Conservation (phyloP, 2,888 invertebrate species). For the Suillia variegata region DNA sequence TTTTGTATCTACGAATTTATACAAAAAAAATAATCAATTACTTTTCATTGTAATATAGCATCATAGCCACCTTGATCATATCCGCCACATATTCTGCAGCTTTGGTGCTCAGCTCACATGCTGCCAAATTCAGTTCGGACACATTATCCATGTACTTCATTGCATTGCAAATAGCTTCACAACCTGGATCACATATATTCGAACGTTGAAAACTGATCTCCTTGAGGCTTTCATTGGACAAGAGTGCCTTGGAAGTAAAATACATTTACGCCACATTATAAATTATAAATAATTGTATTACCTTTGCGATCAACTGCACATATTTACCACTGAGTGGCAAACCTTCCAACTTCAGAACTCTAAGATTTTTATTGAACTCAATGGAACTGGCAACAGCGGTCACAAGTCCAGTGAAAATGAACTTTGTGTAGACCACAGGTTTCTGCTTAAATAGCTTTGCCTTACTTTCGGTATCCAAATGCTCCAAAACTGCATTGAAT, state of each 20-base stretch:
- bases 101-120: constrained; percentile 69
- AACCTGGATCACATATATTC: constrained; percentile 73
- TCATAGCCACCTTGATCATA: constrained; percentile 65
- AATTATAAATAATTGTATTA: constrained; percentile 34
- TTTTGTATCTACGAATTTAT: constrained; percentile 71
- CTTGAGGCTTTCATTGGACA: constrained; percentile 69
- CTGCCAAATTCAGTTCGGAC: constrained; percentile 70
- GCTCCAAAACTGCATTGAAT: too few relatives aligned
- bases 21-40: too few relatives aligned
- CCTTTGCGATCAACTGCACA: constrained; percentile 68
- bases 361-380: constrained; percentile 68
- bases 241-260: constrained; percentile 64
- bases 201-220: constrained; percentile 73
- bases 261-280: too few relatives aligned
- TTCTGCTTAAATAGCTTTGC: constrained; percentile 69
- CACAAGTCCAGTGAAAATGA: constrained; percentile 70
- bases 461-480: constrained; percentile 66
- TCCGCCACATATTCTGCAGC: constrained; percentile 72
- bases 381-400: constrained; percentile 71
- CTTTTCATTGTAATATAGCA: too few relatives aligned
- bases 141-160: constrained; percentile 72
- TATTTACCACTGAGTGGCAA: constrained; percentile 73
- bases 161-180: constrained; percentile 72
- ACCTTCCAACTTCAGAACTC: constrained; percentile 72
- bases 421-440: constrained; percentile 73